phyloP scores from a whole-genome alignment of 1,140 invertebrate genomes.

The Phocides pigmalion region DNA sequence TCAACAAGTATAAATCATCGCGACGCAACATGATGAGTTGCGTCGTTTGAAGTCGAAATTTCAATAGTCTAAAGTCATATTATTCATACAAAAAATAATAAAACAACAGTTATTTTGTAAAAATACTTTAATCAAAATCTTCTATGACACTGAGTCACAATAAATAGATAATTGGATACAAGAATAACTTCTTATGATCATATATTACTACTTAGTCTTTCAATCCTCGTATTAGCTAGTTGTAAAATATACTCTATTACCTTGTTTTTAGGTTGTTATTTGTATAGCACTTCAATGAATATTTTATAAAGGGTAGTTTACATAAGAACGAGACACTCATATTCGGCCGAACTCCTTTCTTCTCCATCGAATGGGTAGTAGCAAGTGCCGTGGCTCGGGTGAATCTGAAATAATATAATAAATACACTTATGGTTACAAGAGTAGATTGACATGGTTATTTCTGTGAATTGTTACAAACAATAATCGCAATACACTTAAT shows the following conservation, averaged over 20 bases:
- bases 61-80: too few relatives aligned
- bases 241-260: neutral
- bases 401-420: conserved; percentile 70
- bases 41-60: too few relatives aligned
- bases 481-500: too few relatives aligned
- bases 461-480: too few relatives aligned
- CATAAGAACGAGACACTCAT: conserved; percentile 84
- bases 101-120: too few relatives aligned
- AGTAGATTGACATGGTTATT: too few relatives aligned
- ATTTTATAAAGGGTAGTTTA: conserved; percentile 40
- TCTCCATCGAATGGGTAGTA: conserved; percentile 85
- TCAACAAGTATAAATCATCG: too few relatives aligned
- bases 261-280: neutral
- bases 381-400: conserved; percentile 82
- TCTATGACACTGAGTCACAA: neutral
- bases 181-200: too few relatives aligned
- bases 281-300: neutral
- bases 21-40: too few relatives aligned
- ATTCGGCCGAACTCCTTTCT: conserved; percentile 82
- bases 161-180: neutral
- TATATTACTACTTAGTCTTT: neutral
- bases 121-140: too few relatives aligned
- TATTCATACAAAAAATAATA: too few relatives aligned
- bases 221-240: neutral
- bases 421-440: neutral